Percentiles rank a stretch among this genome's conserved stretches.
These are phyloP conservation scores for Hyalella azteca DNA, from an alignment of 2,888 invertebrate species.

Conservation along the genomic window DNA sequence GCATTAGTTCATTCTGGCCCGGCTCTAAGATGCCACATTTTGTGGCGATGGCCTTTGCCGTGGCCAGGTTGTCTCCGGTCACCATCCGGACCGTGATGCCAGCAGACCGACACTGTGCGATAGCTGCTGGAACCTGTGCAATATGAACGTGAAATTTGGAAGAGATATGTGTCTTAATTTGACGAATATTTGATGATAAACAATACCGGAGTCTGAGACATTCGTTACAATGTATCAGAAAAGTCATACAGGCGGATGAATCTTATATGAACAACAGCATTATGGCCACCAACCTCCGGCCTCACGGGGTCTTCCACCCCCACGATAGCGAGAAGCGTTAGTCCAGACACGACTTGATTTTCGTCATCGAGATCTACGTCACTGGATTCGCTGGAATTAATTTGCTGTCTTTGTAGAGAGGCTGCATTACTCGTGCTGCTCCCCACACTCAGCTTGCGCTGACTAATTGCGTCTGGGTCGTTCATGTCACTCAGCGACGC, in stretches of 20 bases:
- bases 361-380: conserved; percentile 75
- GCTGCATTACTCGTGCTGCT: conserved; percentile 99
- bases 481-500: background rate
- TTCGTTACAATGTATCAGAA: background rate
- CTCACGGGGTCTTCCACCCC: conserved; percentile 99
- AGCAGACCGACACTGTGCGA: conserved; percentile 92
- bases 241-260: background rate
- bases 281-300: conserved; percentile 72
- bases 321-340: conserved; percentile 94
- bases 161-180: background rate
- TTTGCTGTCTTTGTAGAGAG: conserved; percentile 85
- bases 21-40: conserved; percentile 96
- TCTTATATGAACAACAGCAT: background rate
- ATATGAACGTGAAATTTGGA: no score
- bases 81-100: conserved; percentile 99
- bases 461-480: background rate
- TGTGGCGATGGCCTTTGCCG: conserved; percentile 94
- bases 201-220: background rate
- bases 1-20: conserved; percentile 91
- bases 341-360: conserved; percentile 85
- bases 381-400: conserved; percentile 92
- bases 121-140: conserved; percentile 80
- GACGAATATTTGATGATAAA: background rate
- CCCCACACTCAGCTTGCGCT: conserved; percentile 69
- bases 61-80: conserved; percentile 98